These are phyloP conservation scores for Prionace glauca DNA, from an alignment of 2,797 vertebrate species.

Conservation along the genomic window DNA sequence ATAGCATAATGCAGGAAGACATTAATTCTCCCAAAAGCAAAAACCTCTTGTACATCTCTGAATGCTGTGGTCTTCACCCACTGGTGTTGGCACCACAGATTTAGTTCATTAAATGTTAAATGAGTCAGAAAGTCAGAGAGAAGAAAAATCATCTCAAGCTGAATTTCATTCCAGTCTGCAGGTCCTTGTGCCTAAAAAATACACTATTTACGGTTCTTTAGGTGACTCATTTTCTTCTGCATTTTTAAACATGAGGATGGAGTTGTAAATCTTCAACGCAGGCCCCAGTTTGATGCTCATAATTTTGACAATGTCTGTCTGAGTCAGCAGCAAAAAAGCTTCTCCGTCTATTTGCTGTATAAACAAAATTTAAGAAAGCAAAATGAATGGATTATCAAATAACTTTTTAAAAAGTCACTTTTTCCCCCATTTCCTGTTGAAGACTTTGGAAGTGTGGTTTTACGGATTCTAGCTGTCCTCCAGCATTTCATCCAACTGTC, in stretches of 20 bases:
- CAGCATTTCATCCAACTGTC: background rate
- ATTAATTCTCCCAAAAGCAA: background rate
- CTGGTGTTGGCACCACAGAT: background rate
- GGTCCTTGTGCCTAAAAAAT: background rate
- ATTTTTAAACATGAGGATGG: slow-evolving; percentile 71
- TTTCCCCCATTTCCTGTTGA: background rate
- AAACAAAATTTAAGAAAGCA: background rate
- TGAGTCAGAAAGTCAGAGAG: background rate
- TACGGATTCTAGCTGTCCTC: background rate
- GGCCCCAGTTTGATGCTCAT: slow-evolving; percentile 71
- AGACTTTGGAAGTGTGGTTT: background rate
- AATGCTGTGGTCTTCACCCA: background rate
- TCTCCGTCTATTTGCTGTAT: slow-evolving; percentile 70
- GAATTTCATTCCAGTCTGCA: background rate
- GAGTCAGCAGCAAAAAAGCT: slow-evolving; percentile 69
- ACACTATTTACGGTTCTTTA: background rate
- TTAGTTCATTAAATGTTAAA: background rate
- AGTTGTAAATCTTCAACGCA: slow-evolving; percentile 72
- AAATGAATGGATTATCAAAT: background rate
- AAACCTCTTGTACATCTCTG: background rate
- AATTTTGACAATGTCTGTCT: slow-evolving; percentile 72
- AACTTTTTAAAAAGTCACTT: background rate
- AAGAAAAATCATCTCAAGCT: background rate
- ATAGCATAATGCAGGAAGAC: background rate
- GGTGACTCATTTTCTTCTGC: slow-evolving; percentile 62